A percentile compares a stretch with the other conserved stretches of the same genome.
Conservation (phyloP, 2,113 vertebrate species). For the Cyphomyrus plagiostoma region DNA sequence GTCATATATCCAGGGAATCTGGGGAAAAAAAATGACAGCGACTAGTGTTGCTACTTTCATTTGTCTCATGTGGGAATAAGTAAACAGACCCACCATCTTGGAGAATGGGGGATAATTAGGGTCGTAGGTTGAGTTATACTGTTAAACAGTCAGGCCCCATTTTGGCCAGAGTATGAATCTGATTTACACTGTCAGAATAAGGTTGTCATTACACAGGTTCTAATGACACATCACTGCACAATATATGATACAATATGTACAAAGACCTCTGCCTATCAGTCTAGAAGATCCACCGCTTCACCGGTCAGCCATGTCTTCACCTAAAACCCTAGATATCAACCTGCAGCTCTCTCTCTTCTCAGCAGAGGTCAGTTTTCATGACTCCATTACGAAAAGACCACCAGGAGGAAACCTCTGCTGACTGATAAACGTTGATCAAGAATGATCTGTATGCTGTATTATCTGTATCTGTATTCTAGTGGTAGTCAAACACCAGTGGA, state of each 20-base stretch:
- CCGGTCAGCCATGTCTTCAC: background rate
- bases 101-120: background rate
- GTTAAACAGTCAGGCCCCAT: background rate
- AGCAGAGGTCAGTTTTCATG: background rate
- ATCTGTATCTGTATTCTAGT: background rate
- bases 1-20: background rate
- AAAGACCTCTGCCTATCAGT: background rate
- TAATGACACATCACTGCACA: background rate
- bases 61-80: background rate
- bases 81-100: background rate
- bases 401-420: background rate
- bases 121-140: background rate
- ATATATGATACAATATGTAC: background rate
- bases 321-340: background rate
- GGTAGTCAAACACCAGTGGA: background rate
- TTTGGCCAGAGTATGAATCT: background rate
- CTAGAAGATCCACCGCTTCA: background rate
- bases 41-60: background rate
- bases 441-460: background rate
- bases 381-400: background rate
- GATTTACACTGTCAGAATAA: background rate
- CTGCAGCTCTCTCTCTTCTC: background rate
- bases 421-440: background rate
- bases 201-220: background rate
- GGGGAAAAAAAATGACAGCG: background rate